Evolutionary conservation across 2,797 vertebrate genomes (phyloP).

Genomic region (Botia almorhae): DNA sequence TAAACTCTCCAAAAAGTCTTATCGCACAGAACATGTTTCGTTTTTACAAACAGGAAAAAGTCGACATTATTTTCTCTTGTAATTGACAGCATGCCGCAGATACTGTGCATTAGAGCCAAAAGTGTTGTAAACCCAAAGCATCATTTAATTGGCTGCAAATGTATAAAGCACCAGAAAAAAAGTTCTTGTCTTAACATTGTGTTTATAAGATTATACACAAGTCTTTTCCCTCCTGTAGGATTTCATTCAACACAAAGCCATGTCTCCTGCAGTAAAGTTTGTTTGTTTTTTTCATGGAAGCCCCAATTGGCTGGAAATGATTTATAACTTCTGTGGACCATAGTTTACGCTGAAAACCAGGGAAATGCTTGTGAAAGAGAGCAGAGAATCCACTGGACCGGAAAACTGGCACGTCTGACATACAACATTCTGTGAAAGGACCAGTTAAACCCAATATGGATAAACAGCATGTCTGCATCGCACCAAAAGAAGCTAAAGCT

Average conservation of each 20-base stretch:
- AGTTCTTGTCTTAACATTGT: not conserved
- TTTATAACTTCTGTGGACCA: constrained; percentile 18
- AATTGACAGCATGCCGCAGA: constrained; percentile 2
- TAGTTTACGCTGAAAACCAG: constrained; percentile 12
- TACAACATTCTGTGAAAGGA: constrained; percentile 13
- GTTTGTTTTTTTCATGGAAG: not conserved
- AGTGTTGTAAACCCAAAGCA: not conserved
- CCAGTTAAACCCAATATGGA: constrained; percentile 34
- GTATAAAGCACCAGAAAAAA: not conserved
- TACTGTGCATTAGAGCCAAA: not conserved
- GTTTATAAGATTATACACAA: not conserved
- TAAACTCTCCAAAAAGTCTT: not conserved
- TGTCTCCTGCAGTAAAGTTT: not conserved
- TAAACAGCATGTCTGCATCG: constrained; percentile 24
- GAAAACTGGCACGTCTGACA: constrained; percentile 19
- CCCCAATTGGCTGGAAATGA: constrained; percentile 2
- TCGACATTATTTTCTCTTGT: not conserved
- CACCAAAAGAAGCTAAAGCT: constrained; percentile 39
- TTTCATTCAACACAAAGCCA: not conserved
- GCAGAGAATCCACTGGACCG: constrained; percentile 13
- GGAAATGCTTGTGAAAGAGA: not conserved
- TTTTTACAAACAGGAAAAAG: not conserved
- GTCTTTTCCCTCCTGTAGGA: not conserved
- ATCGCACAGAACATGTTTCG: not conserved
- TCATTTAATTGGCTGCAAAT: constrained; percentile 3